A percentile compares a stretch with the other conserved stretches of the same genome.
phyloP scores from a whole-genome alignment of 2,113 vertebrate species.

The Athene noctua region DNA sequence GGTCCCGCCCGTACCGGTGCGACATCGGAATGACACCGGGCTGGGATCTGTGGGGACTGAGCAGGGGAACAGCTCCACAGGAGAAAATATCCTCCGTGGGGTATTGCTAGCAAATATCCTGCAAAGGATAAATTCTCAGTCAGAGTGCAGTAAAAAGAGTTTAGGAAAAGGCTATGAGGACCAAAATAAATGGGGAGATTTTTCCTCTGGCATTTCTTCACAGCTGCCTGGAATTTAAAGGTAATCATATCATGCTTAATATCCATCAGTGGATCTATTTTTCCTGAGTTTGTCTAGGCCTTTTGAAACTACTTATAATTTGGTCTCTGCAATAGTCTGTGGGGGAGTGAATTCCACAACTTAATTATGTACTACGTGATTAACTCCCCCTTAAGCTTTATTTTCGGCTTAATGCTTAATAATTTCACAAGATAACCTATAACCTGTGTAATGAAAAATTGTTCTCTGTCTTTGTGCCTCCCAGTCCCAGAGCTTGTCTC shows the following conservation, averaged over 20 bases:
- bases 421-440: not conserved
- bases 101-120: not conserved
- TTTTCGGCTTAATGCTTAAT: not conserved
- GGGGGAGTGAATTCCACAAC: not conserved
- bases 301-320: not conserved
- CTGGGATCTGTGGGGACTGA: not conserved
- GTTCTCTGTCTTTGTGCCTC: not conserved
- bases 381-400: not conserved
- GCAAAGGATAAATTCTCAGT: not conserved
- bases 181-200: fast-evolving
- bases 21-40: not conserved
- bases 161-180: not conserved
- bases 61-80: fast-evolving
- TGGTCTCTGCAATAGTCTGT: not conserved
- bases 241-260: not conserved
- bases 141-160: not conserved
- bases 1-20: too few species aligned
- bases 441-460: not conserved
- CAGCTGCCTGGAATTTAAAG: not conserved
- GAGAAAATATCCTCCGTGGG: not conserved
- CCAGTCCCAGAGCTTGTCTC: not conserved
- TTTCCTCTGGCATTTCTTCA: not conserved
- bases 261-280: not conserved
- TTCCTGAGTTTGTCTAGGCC: not conserved
- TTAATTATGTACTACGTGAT: not conserved